Percentiles rank a stretch among this genome's conserved stretches.
Conservation (phyloP, 23 tunicate genomes). For the Halocynthia roretzi region DNA sequence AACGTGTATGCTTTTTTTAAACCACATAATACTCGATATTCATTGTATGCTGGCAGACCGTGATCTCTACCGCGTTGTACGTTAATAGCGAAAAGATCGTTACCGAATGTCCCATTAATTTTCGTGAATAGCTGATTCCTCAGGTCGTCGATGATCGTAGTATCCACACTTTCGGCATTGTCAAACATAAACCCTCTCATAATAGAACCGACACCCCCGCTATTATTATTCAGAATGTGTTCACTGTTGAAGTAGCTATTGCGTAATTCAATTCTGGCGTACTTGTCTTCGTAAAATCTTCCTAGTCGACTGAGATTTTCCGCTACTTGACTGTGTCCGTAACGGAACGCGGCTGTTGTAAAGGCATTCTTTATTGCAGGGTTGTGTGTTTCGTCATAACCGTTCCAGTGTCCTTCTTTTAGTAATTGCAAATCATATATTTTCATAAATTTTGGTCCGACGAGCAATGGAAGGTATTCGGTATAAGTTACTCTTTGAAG, state of each 20-base stretch:
- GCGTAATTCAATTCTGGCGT: neutral
- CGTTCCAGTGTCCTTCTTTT: conserved; percentile 50
- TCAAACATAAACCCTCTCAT: conserved; percentile 58
- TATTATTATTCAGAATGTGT: conserved; percentile 20
- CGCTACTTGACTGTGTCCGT: conserved; percentile 69
- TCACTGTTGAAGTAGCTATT: conserved; percentile 53
- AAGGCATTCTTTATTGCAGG: conserved; percentile 66
- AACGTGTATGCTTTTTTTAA: conserved; percentile 35
- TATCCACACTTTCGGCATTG: conserved; percentile 47
- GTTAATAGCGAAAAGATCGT: conserved; percentile 57
- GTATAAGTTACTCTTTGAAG: conserved; percentile 62
- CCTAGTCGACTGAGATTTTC: conserved; percentile 25
- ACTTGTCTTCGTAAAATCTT: conserved; percentile 31
- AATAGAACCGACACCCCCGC: conserved; percentile 57
- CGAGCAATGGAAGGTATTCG: conserved; percentile 61
- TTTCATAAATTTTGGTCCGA: conserved; percentile 52
- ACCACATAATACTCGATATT: conserved; percentile 71
- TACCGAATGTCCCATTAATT: neutral
- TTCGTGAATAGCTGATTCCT: conserved; percentile 51
- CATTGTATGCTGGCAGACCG: conserved; percentile 77
- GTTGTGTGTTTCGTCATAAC: conserved; percentile 69
- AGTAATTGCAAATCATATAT: conserved; percentile 29
- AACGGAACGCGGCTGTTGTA: conserved; percentile 83
- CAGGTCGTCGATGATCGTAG: conserved; percentile 37
- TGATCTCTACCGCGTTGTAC: conserved; percentile 87